These are phyloP conservation scores for Ormyrus thymus DNA, from an alignment of 2,888 invertebrate genomes.

Conservation along the genomic window DNA sequence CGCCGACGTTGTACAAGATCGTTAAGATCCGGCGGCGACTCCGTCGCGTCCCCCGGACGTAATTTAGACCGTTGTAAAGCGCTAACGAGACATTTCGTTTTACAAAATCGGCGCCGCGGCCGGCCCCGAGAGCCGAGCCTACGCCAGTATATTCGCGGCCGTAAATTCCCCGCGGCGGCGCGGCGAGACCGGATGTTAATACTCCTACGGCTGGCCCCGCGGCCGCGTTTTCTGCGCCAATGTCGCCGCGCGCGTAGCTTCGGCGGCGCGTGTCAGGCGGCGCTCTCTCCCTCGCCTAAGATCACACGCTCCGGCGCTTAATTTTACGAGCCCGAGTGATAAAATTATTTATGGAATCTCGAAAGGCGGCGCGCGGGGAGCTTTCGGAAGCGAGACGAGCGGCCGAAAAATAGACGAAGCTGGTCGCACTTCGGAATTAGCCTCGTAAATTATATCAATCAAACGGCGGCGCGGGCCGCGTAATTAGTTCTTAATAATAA, in stretches of 20 bases:
- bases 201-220: conserved; percentile 55
- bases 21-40: conserved; percentile 67
- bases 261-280: conserved; percentile 29
- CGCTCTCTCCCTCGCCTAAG: conserved; percentile 1
- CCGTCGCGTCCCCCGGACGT: conserved; percentile 66
- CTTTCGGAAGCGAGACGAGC: no score
- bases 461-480: no score
- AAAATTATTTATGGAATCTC: conserved; percentile 47
- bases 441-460: no score
- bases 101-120: conserved; percentile 68
- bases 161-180: conserved; percentile 66
- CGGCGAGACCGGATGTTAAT: conserved; percentile 70
- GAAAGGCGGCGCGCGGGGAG: neutral
- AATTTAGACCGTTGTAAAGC: conserved; percentile 73
- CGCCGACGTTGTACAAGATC: conserved; percentile 62
- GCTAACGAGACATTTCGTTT: conserved; percentile 73
- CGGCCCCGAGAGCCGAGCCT: no score
- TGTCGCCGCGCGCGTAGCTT: conserved; percentile 27
- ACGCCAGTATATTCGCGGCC: conserved; percentile 62
- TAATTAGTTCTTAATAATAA: no score
- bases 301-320: conserved; percentile 28
- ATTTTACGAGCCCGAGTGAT: conserved; percentile 43
- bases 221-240: neutral
- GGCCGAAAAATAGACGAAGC: no score
- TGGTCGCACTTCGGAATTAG: no score